phyloP scores from a whole-genome alignment of 2,113 vertebrate species.

The Dryoscopus gambensis region DNA sequence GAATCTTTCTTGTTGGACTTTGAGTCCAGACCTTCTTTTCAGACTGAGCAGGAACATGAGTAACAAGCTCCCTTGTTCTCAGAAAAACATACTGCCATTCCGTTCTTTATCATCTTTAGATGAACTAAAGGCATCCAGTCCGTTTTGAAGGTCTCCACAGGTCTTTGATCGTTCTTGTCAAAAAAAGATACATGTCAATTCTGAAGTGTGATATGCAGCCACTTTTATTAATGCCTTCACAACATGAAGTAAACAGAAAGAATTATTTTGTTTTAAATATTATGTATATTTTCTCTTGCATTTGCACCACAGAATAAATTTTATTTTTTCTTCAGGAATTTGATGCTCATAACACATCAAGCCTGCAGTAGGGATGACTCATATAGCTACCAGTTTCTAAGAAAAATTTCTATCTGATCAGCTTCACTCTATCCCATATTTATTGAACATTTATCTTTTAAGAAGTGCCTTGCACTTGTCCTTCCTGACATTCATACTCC shows the following conservation, averaged over 20 bases:
- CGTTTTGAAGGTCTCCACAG: not conserved
- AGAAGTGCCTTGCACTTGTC: not conserved
- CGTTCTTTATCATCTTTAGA: not conserved
- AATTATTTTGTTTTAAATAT: not conserved
- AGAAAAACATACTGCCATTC: not conserved
- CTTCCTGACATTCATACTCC: not conserved
- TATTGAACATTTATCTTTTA: slow-evolving; percentile 5
- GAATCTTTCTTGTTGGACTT: not conserved
- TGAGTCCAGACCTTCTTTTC: not conserved
- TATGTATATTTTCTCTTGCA: not conserved
- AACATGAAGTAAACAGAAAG: not conserved
- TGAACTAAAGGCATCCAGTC: not conserved
- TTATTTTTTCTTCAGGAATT: not conserved
- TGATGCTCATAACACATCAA: not conserved
- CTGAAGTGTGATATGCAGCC: not conserved
- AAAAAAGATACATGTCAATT: not conserved
- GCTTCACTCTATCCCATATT: not conserved
- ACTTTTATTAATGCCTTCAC: not conserved
- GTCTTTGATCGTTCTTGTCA: not conserved
- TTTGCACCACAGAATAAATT: not conserved
- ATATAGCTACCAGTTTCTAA: not conserved
- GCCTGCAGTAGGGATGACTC: not conserved
- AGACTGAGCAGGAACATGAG: not conserved
- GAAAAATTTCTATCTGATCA: not conserved
- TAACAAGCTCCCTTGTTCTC: not conserved